Base-by-base conservation (phyloP, 30 jellyfish, hydroid and myxozoan species). In the Turritopsis rubra region DNA sequence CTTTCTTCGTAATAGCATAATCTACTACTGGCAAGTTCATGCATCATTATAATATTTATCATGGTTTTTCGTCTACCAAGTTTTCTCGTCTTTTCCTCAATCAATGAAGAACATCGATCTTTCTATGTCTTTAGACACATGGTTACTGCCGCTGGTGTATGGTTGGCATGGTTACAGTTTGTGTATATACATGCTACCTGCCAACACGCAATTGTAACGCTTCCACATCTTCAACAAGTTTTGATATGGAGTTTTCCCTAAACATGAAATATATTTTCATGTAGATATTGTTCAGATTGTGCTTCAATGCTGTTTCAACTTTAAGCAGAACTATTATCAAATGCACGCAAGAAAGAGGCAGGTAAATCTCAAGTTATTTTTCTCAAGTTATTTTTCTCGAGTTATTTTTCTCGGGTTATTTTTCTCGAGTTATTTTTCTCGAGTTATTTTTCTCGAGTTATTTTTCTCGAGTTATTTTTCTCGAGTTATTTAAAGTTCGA, bases 221-320 rank as follows among this genome's bases (percentile, higher is more conserved):
- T 18, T 80, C 29, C 41, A 70, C 79, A 17, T 80, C 87, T 52
- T 80, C 83, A 0, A 80, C 79, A 13, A 80, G 81, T 13, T 80
- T 53, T 16, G 82, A 65, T 23, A 80, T 80, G 52, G 28, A 23
- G 28, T 26, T 80, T 53, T 28, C 87, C 53, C 87, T 80, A 80
- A 79, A 54, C 26, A 29, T 79, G 0, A 29, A 25, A 79, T 41
- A 13, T n/a, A 41, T 13, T 41, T 41, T 41, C 60, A 41, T 41
- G 13, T 5, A 3, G 5, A 5, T 13, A 41, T 3, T 41, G 13
- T 41, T 41, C 60, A 41, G 60, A 13, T 3, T 13, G 13, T 41
- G 5, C 60, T 41, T 5, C n/a, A n/a, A n/a, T n/a, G n/a, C n/a
- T n/a, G n/a, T n/a, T n/a, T n/a, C n/a, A n/a, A n/a, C n/a, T n/a